phyloP scores from a whole-genome alignment of 2,888 invertebrate genomes.

The Brenthis daphne region DNA sequence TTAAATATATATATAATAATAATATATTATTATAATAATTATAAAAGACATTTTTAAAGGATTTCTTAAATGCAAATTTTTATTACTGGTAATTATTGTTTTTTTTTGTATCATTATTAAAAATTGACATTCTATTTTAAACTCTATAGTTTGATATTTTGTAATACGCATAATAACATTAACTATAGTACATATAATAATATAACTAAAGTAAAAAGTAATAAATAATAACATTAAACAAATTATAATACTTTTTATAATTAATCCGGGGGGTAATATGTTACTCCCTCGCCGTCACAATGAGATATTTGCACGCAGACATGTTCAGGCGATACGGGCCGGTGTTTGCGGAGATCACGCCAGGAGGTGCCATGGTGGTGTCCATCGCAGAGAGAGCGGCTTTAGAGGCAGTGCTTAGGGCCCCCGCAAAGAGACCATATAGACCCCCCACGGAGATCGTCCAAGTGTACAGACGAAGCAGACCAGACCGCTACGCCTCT shows the following conservation, averaged over 20 bases:
- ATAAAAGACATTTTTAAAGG: too few species aligned
- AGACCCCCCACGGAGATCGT: conserved; percentile 92
- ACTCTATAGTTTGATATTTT: too few species aligned
- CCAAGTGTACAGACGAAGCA: conserved; percentile 86
- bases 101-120: too few species aligned
- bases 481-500: conserved; percentile 91
- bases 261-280: conserved; percentile 16
- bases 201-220: too few species aligned
- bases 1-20: too few species aligned
- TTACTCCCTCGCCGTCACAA: conserved; percentile 57
- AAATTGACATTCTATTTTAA: too few species aligned
- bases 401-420: conserved; percentile 88
- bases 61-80: too few species aligned
- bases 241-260: conserved; percentile 2
- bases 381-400: conserved; percentile 87
- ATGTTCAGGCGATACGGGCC: conserved; percentile 88
- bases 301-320: conserved; percentile 80
- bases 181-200: too few species aligned
- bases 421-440: conserved; percentile 88
- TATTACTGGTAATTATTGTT: too few species aligned
- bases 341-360: conserved; percentile 89
- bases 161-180: too few species aligned
- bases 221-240: neutral
- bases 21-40: too few species aligned
- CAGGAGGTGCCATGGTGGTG: conserved; percentile 87